Conservation (phyloP, 2,113 vertebrate genomes). For the Maccullochella peelii region DNA sequence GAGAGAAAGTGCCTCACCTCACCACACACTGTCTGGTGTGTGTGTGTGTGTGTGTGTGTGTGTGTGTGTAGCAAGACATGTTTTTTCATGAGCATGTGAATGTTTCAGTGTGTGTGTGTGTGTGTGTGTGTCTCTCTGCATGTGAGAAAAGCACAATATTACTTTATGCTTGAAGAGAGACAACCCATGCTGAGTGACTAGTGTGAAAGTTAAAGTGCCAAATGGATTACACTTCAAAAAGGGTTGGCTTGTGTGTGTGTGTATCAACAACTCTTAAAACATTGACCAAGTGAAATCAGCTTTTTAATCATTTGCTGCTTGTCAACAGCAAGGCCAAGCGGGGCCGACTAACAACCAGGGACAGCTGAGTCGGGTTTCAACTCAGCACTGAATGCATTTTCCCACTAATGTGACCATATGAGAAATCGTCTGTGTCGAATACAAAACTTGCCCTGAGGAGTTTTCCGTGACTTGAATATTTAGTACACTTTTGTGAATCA, state of each 20-base stretch:
- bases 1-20: conserved; percentile 54
- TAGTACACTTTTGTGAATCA: conserved; percentile 8
- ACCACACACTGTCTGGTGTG: neutral
- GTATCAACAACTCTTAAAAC: conserved; percentile 18
- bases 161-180: conserved; percentile 36
- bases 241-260: neutral
- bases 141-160: conserved; percentile 30
- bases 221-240: conserved; percentile 38
- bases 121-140: neutral
- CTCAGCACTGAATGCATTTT: conserved; percentile 5
- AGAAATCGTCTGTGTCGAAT: conserved; percentile 12
- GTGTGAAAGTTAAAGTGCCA: conserved; percentile 45
- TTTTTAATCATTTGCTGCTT: conserved; percentile 42
- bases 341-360: neutral
- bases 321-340: neutral
- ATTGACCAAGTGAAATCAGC: conserved; percentile 38
- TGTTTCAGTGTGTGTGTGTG: conserved; percentile 10
- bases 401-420: neutral
- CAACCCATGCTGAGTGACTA: conserved; percentile 28
- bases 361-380: neutral
- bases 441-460: neutral
- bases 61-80: neutral
- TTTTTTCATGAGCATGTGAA: conserved; percentile 53
- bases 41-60: conserved; percentile 2
- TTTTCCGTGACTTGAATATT: conserved; percentile 40